A percentile compares a stretch with the other conserved stretches of the same genome.
Evolutionary conservation across 2,113 vertebrate species (phyloP).

Genomic region (Oreotrochilus melanogaster): DNA sequence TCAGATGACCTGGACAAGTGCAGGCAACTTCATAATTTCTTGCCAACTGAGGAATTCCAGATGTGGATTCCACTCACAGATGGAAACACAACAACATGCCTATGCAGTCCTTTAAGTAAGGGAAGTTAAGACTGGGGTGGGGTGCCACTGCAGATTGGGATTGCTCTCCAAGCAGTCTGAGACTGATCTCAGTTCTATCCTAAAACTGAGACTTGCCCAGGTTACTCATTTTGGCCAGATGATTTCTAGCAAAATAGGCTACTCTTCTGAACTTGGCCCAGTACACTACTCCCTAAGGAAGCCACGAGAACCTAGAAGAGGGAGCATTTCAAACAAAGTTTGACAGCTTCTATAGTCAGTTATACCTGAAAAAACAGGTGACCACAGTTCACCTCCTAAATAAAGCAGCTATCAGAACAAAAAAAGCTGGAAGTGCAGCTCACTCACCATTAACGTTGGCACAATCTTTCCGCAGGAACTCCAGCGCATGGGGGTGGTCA

Average conservation of each 20-base stretch:
- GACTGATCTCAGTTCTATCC: background rate
- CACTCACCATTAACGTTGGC: conserved; percentile 90
- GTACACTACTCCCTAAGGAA: background rate
- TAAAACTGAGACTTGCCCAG: background rate
- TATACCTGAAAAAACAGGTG: background rate
- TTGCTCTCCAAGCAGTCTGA: background rate
- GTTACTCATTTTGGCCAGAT: background rate
- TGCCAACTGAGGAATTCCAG: background rate
- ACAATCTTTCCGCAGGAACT: conserved; percentile 97
- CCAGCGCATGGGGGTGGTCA: conserved; percentile 93
- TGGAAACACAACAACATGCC: background rate
- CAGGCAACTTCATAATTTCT: background rate
- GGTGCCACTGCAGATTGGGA: background rate
- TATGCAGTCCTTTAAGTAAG: background rate
- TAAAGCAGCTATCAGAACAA: background rate
- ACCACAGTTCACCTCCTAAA: background rate
- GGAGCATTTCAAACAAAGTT: background rate
- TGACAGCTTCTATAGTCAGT: background rate
- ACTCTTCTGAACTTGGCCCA: background rate
- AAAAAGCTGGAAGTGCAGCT: background rate
- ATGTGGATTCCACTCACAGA: background rate
- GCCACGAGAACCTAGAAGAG: background rate
- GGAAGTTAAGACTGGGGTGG: background rate
- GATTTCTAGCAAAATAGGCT: background rate
- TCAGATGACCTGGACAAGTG: background rate